Conservation (phyloP, 2,113 vertebrate species). For the Xenus cinereus region DNA sequence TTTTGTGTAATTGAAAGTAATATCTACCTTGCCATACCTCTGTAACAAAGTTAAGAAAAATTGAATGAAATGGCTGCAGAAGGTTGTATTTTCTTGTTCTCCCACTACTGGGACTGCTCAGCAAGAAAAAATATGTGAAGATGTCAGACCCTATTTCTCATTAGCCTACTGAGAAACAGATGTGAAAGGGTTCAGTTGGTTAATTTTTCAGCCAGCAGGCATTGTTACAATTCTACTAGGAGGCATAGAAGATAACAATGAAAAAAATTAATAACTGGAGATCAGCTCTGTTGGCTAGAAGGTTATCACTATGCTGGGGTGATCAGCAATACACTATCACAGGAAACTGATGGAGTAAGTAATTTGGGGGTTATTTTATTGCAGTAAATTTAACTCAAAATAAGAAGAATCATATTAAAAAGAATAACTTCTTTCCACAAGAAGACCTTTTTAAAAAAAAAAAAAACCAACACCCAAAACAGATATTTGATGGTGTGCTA, state of each 20-base stretch:
- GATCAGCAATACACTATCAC: not conserved
- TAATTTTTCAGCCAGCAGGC: slow-evolving; percentile 45
- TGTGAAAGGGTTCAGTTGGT: not conserved
- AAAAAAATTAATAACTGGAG: not conserved
- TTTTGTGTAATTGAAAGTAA: not conserved
- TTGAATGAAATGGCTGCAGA: not conserved
- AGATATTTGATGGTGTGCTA: not conserved
- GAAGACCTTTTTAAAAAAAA: too few species aligned
- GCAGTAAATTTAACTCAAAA: not conserved
- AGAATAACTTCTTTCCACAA: not conserved
- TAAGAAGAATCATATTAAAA: not conserved
- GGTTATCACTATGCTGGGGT: not conserved
- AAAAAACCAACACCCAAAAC: too few species aligned
- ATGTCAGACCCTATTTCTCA: slow-evolving; percentile 6
- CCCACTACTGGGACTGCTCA: not conserved
- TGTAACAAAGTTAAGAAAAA: not conserved
- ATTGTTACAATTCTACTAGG: not conserved
- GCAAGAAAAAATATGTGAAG: not conserved
- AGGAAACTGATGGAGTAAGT: not conserved
- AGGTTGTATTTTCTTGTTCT: not conserved
- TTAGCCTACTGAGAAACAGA: slow-evolving; percentile 28
- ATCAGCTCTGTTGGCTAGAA: not conserved
- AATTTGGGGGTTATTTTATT: not conserved
- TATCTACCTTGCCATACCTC: not conserved
- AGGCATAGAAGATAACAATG: not conserved